Conservation (phyloP, 2,113 vertebrate genomes). For the Pomatorhinus ruficollis region DNA sequence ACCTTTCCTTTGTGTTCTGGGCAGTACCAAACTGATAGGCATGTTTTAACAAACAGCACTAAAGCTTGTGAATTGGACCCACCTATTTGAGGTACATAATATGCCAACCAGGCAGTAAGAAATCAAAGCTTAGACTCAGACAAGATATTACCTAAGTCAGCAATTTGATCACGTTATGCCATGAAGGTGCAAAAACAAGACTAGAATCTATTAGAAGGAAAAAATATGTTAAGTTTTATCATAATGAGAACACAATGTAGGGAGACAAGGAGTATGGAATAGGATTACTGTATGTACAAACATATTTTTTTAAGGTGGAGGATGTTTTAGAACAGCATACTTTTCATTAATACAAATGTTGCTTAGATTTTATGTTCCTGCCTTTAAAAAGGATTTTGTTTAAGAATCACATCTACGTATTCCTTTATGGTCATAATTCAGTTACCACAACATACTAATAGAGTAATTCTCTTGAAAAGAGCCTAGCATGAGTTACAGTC, state of each 20-base stretch:
- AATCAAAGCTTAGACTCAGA: neutral
- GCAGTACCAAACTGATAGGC: neutral
- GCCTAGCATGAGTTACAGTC: neutral
- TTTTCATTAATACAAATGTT: neutral
- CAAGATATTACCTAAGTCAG: neutral
- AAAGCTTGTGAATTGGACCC: neutral
- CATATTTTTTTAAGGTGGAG: neutral
- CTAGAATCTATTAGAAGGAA: neutral
- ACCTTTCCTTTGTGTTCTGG: neutral
- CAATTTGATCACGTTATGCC: neutral
- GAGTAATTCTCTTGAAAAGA: neutral
- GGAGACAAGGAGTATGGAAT: neutral
- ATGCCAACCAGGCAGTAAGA: neutral
- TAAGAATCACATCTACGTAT: neutral
- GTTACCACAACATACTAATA: neutral
- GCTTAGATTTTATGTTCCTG: neutral
- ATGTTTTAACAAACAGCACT: neutral
- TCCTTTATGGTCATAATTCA: neutral
- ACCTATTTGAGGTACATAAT: neutral
- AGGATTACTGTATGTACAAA: neutral
- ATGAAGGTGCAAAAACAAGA: neutral
- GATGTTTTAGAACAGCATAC: neutral
- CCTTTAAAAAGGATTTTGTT: neutral
- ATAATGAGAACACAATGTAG: neutral
- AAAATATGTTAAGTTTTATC: neutral